Conservation (phyloP, 2,797 vertebrate species). For the Chaetodon trifasciatus region DNA sequence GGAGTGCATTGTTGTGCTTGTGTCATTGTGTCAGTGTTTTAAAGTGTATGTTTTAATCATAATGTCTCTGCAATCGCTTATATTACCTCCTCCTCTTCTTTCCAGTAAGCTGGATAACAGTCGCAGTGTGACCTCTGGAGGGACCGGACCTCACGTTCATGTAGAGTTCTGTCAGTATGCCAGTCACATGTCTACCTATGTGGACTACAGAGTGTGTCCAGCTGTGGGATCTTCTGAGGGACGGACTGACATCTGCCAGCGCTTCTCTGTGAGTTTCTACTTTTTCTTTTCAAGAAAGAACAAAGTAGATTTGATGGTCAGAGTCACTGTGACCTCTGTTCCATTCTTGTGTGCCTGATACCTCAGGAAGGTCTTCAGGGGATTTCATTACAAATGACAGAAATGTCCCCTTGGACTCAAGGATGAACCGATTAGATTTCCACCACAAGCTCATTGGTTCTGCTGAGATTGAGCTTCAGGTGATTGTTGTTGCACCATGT, state of each 20-base stretch:
- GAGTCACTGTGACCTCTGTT: no score
- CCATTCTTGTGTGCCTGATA: no score
- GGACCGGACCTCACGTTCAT: constrained; percentile 74
- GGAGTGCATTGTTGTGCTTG: not conserved
- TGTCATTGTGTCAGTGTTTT: not conserved
- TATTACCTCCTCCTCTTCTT: constrained; percentile 20
- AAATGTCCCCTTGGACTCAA: no score
- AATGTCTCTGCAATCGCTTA: not conserved
- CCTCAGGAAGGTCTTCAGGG: no score
- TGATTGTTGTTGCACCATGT: no score
- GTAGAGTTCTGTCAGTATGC: constrained; percentile 94
- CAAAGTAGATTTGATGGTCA: no score
- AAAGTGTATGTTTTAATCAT: not conserved
- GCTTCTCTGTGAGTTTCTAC: constrained; percentile 90
- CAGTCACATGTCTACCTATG: constrained; percentile 86
- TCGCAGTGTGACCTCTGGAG: constrained; percentile 80
- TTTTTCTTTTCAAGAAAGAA: no score
- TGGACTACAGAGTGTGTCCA: constrained; percentile 92
- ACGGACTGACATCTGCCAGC: constrained; percentile 86
- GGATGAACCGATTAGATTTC: no score
- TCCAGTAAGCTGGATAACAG: constrained; percentile 92
- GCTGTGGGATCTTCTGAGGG: constrained; percentile 68
- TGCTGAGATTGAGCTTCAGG: no score
- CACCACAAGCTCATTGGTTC: no score
- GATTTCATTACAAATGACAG: no score